These are phyloP conservation scores for Erynnis tages DNA, from an alignment of 2,888 invertebrate species.

Conservation along the genomic window DNA sequence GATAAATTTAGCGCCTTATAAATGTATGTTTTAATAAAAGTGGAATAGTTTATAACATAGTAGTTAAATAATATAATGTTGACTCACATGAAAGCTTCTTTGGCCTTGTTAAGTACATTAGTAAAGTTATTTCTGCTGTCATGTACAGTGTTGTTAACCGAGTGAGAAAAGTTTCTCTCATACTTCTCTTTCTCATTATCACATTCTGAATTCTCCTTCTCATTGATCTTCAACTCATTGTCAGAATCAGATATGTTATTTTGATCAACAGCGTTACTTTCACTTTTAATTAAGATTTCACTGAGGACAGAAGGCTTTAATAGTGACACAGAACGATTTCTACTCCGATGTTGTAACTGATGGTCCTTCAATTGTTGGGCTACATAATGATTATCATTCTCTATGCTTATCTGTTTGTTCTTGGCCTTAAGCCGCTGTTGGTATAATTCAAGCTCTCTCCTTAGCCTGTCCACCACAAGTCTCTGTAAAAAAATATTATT, in stretches of 20 bases:
- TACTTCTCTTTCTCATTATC: slow-evolving; percentile 59
- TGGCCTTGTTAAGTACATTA: slow-evolving; percentile 71
- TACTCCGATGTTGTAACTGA: slow-evolving; percentile 59
- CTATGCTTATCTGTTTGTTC: slow-evolving; percentile 67
- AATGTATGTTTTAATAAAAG: no score
- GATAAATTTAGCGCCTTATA: no score
- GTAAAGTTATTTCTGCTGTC: slow-evolving; percentile 68
- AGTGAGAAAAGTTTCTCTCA: slow-evolving; percentile 54
- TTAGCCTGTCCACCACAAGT: slow-evolving; percentile 78
- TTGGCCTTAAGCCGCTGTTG: slow-evolving; percentile 70
- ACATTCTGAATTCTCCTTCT: slow-evolving; percentile 67
- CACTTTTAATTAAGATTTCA: slow-evolving; percentile 71
- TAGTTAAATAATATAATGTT: neutral
- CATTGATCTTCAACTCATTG: slow-evolving; percentile 58
- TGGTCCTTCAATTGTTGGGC: slow-evolving; percentile 74
- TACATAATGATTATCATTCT: slow-evolving; percentile 68
- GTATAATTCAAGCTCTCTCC: slow-evolving; percentile 80
- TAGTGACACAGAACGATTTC: slow-evolving; percentile 62
- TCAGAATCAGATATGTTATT: slow-evolving; percentile 65
- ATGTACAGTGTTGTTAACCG: slow-evolving; percentile 54
- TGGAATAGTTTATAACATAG: no score
- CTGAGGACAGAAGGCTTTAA: slow-evolving; percentile 72
- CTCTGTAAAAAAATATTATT: slow-evolving; percentile 63
- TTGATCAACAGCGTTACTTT: slow-evolving; percentile 54
- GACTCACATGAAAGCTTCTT: slow-evolving; percentile 69